Evolutionary conservation across 2,797 vertebrate genomes (phyloP), one percentile per base, ranked within the genome.

Genomic region (Catharus ustulatus): DNA sequence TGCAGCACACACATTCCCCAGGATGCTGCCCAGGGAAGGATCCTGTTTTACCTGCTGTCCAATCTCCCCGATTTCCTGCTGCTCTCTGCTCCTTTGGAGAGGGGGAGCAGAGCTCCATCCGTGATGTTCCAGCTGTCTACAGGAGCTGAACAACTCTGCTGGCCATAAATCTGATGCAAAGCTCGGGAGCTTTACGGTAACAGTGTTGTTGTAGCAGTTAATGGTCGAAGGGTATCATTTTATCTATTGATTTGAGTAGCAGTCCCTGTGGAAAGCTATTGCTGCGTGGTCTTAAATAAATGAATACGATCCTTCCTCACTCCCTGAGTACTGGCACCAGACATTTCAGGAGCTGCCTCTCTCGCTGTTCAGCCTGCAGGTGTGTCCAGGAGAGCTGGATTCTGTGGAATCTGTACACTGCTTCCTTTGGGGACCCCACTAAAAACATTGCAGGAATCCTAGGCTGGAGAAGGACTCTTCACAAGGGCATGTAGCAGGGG

Each of bases 231-330:
- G 87, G 84, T 89, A 52, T 84, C 62, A 81, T 92, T 90, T 94
- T 54, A 92, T 81, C 81, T 89, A 79, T 95, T 71, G 86, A 89
- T 95, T 82, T 36, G n/a, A 89, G 87, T 34, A 79, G 78, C 20
- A 9, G 71, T 89, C 51, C 89, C 76, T 79, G 76, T 71, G 90
- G 71, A 83, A 93, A 93, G n/a, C 83, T 71, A 32, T 66, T 59
- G 72, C 90, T 90, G 76, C 3, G 0, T 77, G 69, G 36, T 49
- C 63, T 72, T 95, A 84, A 92, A 77, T 87, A 80, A 87, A 87
- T 84, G 43, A 73, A 52, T 23, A 20, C 43, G 9, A 24, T 58
- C 19, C 49, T 74, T 88, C 57, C 58, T 86, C 34, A 4, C 29
- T 85, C 52, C 29, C 42, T 4, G 4, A 40, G 83, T 26, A 13